Evolutionary conservation across 1,140 invertebrate species (phyloP), one percentile per base, ranked within the genome.

Genomic region (Panulirus ornatus): DNA sequence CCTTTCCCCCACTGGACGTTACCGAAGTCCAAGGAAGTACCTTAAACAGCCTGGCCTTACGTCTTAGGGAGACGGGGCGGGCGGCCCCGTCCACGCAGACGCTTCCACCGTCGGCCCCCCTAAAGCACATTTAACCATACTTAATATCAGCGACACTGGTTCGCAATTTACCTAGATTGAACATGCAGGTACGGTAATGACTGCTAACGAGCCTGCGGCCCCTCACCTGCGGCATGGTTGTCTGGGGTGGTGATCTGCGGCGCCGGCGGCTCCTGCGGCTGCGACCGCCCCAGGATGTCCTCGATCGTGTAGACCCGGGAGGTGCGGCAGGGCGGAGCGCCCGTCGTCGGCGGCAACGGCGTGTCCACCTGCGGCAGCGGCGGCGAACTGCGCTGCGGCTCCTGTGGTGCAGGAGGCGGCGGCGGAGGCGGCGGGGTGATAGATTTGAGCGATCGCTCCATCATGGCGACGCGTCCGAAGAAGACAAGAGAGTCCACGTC

Each of bases 231-330:
- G n/a, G 51, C 19, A 42, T 78, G 73, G 11, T 19, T 78, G 42
- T 87, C 84, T 36, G 36, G 22, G 44, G 84, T 51, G 73, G 16
- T 66, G 51, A 76, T 73, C 84, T 87, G 84, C 44, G 73, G 84
- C 73, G 34, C 75, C 22, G 63, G 42, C 19, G 19, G 47, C 19
- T 88, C 87, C 78, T 88, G 87, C 6, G 88, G 44, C 70, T 83
- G 79, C 73, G 88, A 73, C 22, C 79, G 81, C 3, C 88, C 81
- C 30, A 90, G 82, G 44, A 90, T 90, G 81, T 90, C 88, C 73
- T 90, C 88, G 71, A 90, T 90, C 30, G 79, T 90, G 81, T 90
- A 90, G 44, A 90, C 66, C 36, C 88, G 88, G 36, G 88, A 38
- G 71, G 88, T 58, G 34, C 88, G 88, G 38, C 47, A 51, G 3